phyloP scores from a whole-genome alignment of 2,888 invertebrate genomes.

The Protodeltote pygarga region DNA sequence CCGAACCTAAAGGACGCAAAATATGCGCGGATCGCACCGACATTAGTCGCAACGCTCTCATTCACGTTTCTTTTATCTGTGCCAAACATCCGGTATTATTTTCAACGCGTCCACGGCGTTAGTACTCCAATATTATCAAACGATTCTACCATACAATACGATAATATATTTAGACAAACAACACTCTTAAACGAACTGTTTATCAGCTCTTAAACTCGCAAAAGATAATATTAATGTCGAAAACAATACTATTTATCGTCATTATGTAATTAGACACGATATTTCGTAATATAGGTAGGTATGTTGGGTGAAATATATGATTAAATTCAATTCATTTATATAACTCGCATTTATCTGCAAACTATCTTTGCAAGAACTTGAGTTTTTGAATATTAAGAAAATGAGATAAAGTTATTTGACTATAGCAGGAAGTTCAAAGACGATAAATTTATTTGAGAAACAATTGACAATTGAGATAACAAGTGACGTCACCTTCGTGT shows the following conservation, averaged over 20 bases:
- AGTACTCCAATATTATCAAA: constrained; percentile 65
- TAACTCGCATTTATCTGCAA: constrained; percentile 23
- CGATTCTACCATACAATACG: constrained; percentile 64
- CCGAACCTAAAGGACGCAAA: constrained; percentile 44
- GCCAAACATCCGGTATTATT: constrained; percentile 80
- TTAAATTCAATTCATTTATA: constrained; percentile 18
- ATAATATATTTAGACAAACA: constrained; percentile 72
- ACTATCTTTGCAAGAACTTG: constrained; percentile 43
- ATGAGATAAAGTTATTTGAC: constrained; percentile 49
- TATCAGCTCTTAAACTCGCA: constrained; percentile 67
- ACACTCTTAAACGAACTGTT: constrained; percentile 64
- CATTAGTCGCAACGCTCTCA: constrained; percentile 58
- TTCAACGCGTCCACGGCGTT: constrained; percentile 62
- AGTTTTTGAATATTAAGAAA: constrained; percentile 40
- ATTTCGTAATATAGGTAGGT: constrained; percentile 59
- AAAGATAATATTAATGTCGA: constrained; percentile 66
- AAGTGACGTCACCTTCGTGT: constrained; percentile 38
- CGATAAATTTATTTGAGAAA: constrained; percentile 58
- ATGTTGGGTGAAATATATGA: constrained; percentile 21
- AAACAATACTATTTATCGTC: constrained; percentile 68
- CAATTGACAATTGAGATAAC: constrained; percentile 55
- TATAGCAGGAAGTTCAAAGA: constrained; percentile 59
- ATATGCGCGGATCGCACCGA: constrained; percentile 51
- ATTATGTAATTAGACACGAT: constrained; percentile 62
- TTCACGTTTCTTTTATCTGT: constrained; percentile 77